Percentiles rank a stretch among this genome's conserved stretches.
These are phyloP conservation scores for Vipera latastei DNA, from an alignment of 2,797 vertebrate species.

Conservation along the genomic window DNA sequence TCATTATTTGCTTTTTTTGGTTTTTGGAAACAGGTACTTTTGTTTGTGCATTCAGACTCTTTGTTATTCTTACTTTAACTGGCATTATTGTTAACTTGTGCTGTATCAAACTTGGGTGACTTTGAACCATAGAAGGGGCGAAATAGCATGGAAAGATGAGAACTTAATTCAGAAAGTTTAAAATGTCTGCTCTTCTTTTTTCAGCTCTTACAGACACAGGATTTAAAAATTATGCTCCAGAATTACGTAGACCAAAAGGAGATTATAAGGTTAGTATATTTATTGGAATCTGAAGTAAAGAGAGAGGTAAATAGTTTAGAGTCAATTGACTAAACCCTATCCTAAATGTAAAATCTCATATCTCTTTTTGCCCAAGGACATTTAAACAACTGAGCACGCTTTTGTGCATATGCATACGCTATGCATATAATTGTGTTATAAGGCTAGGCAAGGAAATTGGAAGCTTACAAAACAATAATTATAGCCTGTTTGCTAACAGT, in stretches of 20 bases:
- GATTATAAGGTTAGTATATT: constrained; percentile 84
- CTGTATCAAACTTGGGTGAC: background rate
- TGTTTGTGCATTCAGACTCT: background rate
- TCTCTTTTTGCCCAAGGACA: background rate
- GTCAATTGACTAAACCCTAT: background rate
- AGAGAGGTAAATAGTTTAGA: background rate
- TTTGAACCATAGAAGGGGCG: background rate
- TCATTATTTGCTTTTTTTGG: background rate
- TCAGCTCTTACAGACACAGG: constrained; percentile 78
- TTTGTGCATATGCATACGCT: too few relatives aligned
- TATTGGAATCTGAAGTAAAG: background rate
- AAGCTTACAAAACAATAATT: background rate
- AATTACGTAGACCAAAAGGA: constrained; percentile 84
- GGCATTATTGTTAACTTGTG: background rate
- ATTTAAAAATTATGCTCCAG: constrained; percentile 82
- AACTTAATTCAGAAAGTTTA: background rate
- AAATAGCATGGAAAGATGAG: background rate
- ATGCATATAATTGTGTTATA: background rate
- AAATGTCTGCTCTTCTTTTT: constrained; percentile 31
- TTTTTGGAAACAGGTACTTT: background rate
- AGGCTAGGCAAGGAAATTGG: background rate
- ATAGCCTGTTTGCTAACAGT: background rate
- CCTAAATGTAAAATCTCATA: constrained; percentile 5
- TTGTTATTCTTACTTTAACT: background rate
- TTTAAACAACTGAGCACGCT: background rate